These are phyloP conservation scores for Arctia plantaginis DNA, from an alignment of 2,888 invertebrate species.

Conservation along the genomic window DNA sequence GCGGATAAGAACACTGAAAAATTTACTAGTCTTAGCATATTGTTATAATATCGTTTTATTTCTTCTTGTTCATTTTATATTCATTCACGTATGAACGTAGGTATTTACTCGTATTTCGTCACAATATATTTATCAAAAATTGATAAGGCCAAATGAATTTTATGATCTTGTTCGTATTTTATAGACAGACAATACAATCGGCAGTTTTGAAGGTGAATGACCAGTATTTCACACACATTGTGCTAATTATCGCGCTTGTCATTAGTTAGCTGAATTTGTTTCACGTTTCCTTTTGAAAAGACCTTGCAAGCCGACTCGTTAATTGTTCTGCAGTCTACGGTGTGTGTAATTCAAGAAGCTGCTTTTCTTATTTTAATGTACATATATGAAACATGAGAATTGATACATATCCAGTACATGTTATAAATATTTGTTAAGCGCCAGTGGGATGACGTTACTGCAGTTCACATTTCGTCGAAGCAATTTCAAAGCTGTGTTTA, in stretches of 20 bases:
- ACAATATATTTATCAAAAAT: conserved; percentile 31
- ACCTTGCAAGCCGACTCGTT: conserved; percentile 53
- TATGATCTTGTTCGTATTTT: conserved; percentile 27
- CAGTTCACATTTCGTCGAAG: conserved; percentile 15
- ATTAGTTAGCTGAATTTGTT: conserved; percentile 71
- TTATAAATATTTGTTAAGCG: conserved; percentile 9
- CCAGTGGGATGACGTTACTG: neutral
- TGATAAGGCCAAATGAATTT: conserved; percentile 36
- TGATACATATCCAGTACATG: neutral
- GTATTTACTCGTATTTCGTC: conserved; percentile 8
- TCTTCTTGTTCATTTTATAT: neutral
- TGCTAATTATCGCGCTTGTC: conserved; percentile 78
- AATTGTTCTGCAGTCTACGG: conserved; percentile 34
- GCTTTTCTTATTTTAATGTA: conserved; percentile 8
- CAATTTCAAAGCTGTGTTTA: neutral
- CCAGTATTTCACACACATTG: conserved; percentile 68
- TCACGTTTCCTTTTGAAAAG: conserved; percentile 62
- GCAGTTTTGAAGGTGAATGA: conserved; percentile 70
- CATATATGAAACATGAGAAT: conserved; percentile 3
- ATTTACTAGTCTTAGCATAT: neutral
- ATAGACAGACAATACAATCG: conserved; percentile 35
- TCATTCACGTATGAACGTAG: neutral
- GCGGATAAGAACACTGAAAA: neutral
- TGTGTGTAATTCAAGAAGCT: conserved; percentile 6
- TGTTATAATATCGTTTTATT: neutral